Evolutionary conservation across 2,888 invertebrate species (phyloP), one percentile per base, ranked within the genome.

Genomic region (Pseudeuparius sepicola): DNA sequence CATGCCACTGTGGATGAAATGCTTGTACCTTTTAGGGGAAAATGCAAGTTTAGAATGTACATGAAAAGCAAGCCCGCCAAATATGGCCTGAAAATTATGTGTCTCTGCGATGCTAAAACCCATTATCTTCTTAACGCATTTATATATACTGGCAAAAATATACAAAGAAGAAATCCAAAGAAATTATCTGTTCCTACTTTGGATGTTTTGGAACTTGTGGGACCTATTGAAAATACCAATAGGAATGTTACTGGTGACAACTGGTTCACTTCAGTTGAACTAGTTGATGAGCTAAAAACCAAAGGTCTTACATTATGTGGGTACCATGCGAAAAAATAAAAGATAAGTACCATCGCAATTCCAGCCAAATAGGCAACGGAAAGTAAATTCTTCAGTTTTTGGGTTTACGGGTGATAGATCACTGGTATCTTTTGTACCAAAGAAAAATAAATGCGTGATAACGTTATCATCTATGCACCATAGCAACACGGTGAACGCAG

Each of bases 291-390:
- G 16, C 36, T 31, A 6, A 36, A 36, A 13, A 4, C 31, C n/a
- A 37, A 24, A 15, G 27, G 27, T 26, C 32, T 37, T 10, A 37
- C 32, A 14, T 37, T 20, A 20, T 13, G 27, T 37, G 5, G 37
- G 33, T 13, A 37, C 37, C n/a, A 31, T 31, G 11, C 25, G 25
- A 15, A 36, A 31, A 31, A 36, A 36, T 36, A 36, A 36, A 35
- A 20, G 29, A 34, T 24, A 29, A 7, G 14, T 34, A 16, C 34
- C 34, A 6, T 10, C 16, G 13, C 16, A 34, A 16, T 34, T 26
- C 17, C 25, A 11, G 35, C 35, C 35, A n/a, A 35, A 20, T 11
- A 29, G 25, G 25, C 16, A 20, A 14, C 35, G 35, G 4, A 35
- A 7, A 9, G 23, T 23, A 20, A 15, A 34, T 11, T 13, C n/a